phyloP scores from a whole-genome alignment of 1,140 invertebrate species.

The Aphaenogaster floridana region DNA sequence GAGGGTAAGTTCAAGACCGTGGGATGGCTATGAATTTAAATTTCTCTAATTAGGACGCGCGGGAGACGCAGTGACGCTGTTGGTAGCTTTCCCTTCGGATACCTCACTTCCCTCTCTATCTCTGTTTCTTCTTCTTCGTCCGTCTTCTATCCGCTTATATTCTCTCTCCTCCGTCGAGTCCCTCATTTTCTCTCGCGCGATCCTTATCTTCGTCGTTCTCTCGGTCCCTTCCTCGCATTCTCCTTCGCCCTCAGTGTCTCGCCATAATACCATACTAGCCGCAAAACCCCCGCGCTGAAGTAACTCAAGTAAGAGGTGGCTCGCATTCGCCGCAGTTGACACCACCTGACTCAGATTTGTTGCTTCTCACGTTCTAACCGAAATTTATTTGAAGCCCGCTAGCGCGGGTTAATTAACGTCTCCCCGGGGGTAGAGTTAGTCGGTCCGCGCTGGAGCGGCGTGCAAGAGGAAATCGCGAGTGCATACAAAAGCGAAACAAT shows the following conservation, averaged over 20 bases:
- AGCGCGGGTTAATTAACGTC: conserved; percentile 85
- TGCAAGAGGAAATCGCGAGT: conserved; percentile 30
- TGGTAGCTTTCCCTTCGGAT: conserved; percentile 75
- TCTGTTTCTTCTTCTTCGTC: conserved; percentile 66
- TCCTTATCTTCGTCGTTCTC: conserved; percentile 71
- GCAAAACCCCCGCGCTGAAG: conserved; percentile 77
- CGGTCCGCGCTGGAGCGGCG: conserved; percentile 33
- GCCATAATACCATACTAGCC: conserved; percentile 73
- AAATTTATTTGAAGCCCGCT: conserved; percentile 86
- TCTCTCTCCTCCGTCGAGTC: conserved; percentile 70
- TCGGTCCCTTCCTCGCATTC: conserved; percentile 40
- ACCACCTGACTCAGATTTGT: conserved; percentile 87
- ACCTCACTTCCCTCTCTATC: conserved; percentile 70
- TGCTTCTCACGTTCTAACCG: conserved; percentile 87
- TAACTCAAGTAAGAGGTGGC: conserved; percentile 82
- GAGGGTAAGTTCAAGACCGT: conserved; percentile 74
- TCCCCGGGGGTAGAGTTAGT: conserved; percentile 54
- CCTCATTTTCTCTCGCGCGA: conserved; percentile 72
- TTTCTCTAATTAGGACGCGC: conserved; percentile 86
- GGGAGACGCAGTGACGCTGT: conserved; percentile 80
- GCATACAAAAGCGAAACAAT: conserved; percentile 57
- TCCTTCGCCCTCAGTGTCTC: conserved; percentile 36
- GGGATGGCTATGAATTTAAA: conserved; percentile 85
- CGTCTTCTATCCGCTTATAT: conserved; percentile 63
- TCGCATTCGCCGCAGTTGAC: conserved; percentile 82